phyloP scores from a whole-genome alignment of 2,888 invertebrate species.

The Aquatica leii region DNA sequence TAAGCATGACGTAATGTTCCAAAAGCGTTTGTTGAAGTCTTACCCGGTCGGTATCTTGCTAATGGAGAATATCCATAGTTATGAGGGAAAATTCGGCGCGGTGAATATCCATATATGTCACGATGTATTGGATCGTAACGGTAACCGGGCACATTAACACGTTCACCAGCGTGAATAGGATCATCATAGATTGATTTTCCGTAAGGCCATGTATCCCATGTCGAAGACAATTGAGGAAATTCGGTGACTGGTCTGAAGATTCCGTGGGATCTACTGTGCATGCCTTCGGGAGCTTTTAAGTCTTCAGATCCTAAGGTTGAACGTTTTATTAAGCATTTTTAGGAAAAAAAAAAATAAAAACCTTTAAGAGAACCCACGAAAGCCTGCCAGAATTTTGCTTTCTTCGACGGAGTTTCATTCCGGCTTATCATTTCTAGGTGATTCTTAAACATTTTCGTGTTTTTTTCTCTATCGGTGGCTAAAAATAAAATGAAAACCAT shows the following conservation, averaged over 20 bases:
- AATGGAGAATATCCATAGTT: constrained; percentile 76
- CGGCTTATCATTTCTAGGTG: constrained; percentile 95
- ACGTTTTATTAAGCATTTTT: too few relatives aligned
- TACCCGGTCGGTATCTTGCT: constrained; percentile 86
- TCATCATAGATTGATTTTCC: constrained; percentile 90
- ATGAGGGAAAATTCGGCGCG: constrained; percentile 86
- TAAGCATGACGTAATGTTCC: constrained; percentile 15
- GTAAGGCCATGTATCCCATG: constrained; percentile 79
- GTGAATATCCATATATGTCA: constrained; percentile 89
- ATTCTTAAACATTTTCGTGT: constrained; percentile 85
- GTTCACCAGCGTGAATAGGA: constrained; percentile 80
- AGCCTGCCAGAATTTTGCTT: constrained; percentile 94
- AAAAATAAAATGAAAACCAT: background rate
- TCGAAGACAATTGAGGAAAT: constrained; percentile 74
- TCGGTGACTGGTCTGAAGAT: constrained; percentile 72
- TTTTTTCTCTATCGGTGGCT: constrained; percentile 46
- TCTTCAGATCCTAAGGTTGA: constrained; percentile 86
- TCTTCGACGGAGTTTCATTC: constrained; percentile 90
- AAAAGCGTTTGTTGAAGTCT: constrained; percentile 56
- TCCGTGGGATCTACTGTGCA: constrained; percentile 71
- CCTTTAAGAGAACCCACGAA: constrained; percentile 93
- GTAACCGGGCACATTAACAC: constrained; percentile 88
- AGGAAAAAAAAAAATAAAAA: constrained; percentile 55
- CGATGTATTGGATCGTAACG: constrained; percentile 91
- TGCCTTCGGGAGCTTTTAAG: constrained; percentile 83